Evolutionary conservation across 2,888 invertebrate genomes (phyloP).

Genomic region (Acleris sparsana): DNA sequence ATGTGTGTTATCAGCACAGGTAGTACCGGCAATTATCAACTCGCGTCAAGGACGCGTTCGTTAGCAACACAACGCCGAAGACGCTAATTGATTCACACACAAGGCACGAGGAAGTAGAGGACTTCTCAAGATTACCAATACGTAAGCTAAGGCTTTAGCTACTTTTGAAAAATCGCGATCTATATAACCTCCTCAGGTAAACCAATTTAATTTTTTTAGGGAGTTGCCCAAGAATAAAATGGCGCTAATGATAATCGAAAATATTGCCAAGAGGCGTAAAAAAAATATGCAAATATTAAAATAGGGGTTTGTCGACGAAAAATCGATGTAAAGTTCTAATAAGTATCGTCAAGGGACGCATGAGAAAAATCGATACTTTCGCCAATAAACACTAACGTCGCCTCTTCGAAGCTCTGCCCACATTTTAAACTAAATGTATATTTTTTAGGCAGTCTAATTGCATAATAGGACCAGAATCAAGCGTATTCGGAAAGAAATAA

Average conservation of each 20-base stretch:
- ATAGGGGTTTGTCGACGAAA: neutral
- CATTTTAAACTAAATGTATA: neutral
- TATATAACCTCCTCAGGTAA: neutral
- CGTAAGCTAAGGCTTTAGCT: neutral
- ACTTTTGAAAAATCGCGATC: neutral
- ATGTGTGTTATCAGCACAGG: slow-evolving; percentile 6
- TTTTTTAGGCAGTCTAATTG: slow-evolving; percentile 2
- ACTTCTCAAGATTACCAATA: slow-evolving; percentile 7
- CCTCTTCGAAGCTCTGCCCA: neutral
- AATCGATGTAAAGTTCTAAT: slow-evolving; percentile 15
- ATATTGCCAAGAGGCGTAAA: neutral
- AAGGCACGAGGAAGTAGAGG: slow-evolving; percentile 6
- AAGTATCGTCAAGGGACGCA: slow-evolving; percentile 49
- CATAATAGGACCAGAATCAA: slow-evolving; percentile 16
- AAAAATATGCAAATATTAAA: neutral
- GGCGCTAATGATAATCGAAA: neutral
- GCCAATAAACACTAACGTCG: slow-evolving; percentile 56
- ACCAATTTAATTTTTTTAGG: neutral
- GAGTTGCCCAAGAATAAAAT: slow-evolving; percentile 1
- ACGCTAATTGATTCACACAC: slow-evolving; percentile 1
- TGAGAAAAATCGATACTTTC: slow-evolving; percentile 75
- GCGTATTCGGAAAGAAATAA: slow-evolving; percentile 33
- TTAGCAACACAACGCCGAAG: slow-evolving; percentile 46
- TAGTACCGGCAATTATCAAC: slow-evolving; percentile 9
- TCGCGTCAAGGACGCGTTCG: slow-evolving; percentile 51